Conservation (phyloP, 2,888 invertebrate genomes). For the Hirtodrosophila cameraria region DNA sequence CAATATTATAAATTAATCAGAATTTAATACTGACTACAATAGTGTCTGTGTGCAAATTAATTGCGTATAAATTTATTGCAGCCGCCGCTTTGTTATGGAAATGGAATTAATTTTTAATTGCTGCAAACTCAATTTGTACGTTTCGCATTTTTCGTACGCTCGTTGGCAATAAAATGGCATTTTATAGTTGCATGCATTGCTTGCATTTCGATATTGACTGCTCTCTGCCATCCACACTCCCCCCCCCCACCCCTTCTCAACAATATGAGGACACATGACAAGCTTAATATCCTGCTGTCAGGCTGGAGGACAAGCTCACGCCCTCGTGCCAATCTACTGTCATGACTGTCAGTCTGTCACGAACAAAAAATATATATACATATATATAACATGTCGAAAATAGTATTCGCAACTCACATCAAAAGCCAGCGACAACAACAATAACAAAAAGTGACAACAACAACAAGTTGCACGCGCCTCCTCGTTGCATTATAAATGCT, state of each 20-base stretch:
- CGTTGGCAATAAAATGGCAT: conserved; percentile 11
- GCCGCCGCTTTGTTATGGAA: conserved; percentile 4
- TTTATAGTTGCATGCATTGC: conserved; percentile 15
- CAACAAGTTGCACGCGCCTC: conserved; percentile 53
- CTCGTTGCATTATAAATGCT: conserved; percentile 72
- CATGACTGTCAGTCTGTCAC: conserved; percentile 52
- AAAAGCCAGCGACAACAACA: conserved; percentile 13
- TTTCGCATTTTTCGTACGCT: conserved; percentile 6
- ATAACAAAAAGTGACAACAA: conserved; percentile 22
- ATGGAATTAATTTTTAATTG: conserved; percentile 44
- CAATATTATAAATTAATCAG: conserved; percentile 1
- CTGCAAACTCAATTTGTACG: conserved; percentile 20
- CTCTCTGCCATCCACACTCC: not conserved
- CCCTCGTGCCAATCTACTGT: conserved; percentile 47
- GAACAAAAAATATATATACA: conserved; percentile 26
- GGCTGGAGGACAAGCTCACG: conserved; percentile 32
- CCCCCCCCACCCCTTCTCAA: not conserved
- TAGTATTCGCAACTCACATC: conserved; percentile 36
- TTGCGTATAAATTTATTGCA: conserved; percentile 11
- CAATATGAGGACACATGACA: conserved; percentile 37
- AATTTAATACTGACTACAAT: conserved; percentile 11
- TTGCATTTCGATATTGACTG: conserved; percentile 18
- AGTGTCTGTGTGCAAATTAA: conserved; percentile 31
- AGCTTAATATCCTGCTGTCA: conserved; percentile 73
- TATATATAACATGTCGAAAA: conserved; percentile 61